Evolutionary conservation across 2,113 vertebrate genomes (phyloP), one percentile per base, ranked within the genome.

Genomic region (Hemibagrus wyckioides): DNA sequence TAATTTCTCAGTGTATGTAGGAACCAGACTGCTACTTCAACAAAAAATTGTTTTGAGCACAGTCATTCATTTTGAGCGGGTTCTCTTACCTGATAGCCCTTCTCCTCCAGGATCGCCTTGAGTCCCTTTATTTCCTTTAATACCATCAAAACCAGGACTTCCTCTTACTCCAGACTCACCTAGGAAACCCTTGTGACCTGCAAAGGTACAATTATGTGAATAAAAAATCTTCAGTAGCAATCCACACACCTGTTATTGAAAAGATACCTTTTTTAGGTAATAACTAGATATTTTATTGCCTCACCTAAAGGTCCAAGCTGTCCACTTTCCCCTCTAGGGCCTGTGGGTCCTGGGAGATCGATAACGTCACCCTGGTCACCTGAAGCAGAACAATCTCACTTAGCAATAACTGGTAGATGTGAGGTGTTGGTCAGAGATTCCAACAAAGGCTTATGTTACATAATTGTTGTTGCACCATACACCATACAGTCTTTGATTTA

Each of bases 241-340:
- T 48, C 25, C 73, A 52, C 75, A 52, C 14, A 54, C 14, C 2
- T 28, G 63, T 36, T 67, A 13, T 11, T 79, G 73, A 28, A 44
- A 25, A 73, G 30, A 44, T 44, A 17, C 21, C 2, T 28, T 57
- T 48, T 86, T 52, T 87, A 84, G 63, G 19, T 36, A 17, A 28
- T 71, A 11, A 7, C 13, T 21, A 44, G 25, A 82, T 56, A 79
- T 2, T 15, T 77, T 52, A 39, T 17, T 50, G 21, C 52, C 87
- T 84, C 95, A 99, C 98, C 98, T 95, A 89, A 89, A 1, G 80
- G 81, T 83, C 98, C 98, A 30, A 90, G 3, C 17, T 91, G 19
- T 67, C 98, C 98, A 25, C 50, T 6, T 65, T 97, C 95, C 25
- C 98, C 98, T 93, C 97, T 97, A 7, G 92, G 76, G 81, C 98